These are phyloP conservation scores for Drosophila rellima DNA, from an alignment of 2,888 invertebrate genomes.

Conservation along the genomic window DNA sequence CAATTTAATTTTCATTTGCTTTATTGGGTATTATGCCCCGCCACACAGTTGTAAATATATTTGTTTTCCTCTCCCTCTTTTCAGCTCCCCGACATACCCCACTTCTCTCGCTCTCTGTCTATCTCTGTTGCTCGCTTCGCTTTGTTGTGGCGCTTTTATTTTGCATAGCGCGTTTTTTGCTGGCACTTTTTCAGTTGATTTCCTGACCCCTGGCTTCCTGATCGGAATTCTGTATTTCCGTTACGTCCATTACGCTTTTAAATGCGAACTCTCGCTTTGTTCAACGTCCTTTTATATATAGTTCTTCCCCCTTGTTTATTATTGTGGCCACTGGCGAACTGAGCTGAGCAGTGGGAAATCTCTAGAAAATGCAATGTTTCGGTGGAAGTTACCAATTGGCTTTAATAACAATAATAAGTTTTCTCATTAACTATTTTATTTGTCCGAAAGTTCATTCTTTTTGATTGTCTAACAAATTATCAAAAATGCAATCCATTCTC, in stretches of 20 bases:
- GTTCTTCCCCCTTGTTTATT: slow-evolving; percentile 37
- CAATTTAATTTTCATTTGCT: slow-evolving; percentile 47
- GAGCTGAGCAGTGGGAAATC: slow-evolving; percentile 19
- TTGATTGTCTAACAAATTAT: slow-evolving; percentile 26
- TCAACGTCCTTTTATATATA: slow-evolving; percentile 17
- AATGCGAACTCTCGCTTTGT: slow-evolving; percentile 63
- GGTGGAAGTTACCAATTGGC: slow-evolving; percentile 23
- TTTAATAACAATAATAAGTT: slow-evolving; percentile 1
- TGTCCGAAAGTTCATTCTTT: slow-evolving; percentile 17
- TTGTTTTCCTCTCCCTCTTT: slow-evolving; percentile 12
- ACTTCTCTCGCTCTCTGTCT: background rate
- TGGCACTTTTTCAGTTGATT: slow-evolving; percentile 75
- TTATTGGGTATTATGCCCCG: slow-evolving; percentile 36
- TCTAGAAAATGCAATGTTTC: slow-evolving; percentile 38
- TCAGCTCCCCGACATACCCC: background rate
- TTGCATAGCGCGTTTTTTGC: slow-evolving; percentile 60
- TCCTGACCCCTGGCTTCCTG: slow-evolving; percentile 75
- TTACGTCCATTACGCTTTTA: slow-evolving; percentile 74
- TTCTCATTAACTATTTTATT: background rate
- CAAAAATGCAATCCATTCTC: background rate
- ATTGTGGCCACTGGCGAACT: slow-evolving; percentile 30
- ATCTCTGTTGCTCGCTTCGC: slow-evolving; percentile 2
- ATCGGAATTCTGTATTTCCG: slow-evolving; percentile 81
- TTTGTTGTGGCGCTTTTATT: slow-evolving; percentile 40
- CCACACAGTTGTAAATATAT: slow-evolving; percentile 36